Evolutionary conservation across 2,113 vertebrate species (phyloP).

Genomic region (Buteo buteo): DNA sequence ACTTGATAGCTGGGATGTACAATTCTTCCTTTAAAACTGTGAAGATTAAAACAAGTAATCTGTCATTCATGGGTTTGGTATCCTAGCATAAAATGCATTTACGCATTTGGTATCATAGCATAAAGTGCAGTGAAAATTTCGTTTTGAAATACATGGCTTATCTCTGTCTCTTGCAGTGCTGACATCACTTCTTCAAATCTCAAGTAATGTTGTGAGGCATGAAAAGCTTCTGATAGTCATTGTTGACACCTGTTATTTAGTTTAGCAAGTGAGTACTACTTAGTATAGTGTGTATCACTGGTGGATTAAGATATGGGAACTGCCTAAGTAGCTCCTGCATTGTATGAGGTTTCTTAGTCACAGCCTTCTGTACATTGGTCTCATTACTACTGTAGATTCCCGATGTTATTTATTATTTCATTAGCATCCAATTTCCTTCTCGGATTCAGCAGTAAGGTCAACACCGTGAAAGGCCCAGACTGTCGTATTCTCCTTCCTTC

Average conservation of each 20-base stretch:
- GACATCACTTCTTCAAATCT: not conserved
- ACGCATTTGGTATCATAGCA: not conserved
- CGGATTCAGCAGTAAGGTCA: constrained; percentile 28
- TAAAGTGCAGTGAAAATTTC: not conserved
- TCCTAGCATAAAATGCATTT: not conserved
- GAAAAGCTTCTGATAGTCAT: not conserved
- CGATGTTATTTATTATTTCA: constrained; percentile 39
- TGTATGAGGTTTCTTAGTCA: not conserved
- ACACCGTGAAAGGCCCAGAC: not conserved
- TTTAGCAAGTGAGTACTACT: not conserved
- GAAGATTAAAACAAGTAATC: not conserved
- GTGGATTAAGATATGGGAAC: not conserved
- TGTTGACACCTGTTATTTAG: not conserved
- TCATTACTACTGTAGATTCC: not conserved
- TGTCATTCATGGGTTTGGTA: not conserved
- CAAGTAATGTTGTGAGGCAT: not conserved
- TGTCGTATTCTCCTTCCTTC: not conserved
- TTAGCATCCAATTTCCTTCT: constrained; percentile 64
- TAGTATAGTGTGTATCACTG: not conserved
- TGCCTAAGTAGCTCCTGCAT: not conserved
- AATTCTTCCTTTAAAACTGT: not conserved
- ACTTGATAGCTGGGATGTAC: not conserved
- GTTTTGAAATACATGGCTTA: not conserved
- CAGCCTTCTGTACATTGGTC: not conserved
- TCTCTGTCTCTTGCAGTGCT: not conserved